Conservation (phyloP, 2,888 invertebrate species). For the Petrolisthes cinctipes region DNA sequence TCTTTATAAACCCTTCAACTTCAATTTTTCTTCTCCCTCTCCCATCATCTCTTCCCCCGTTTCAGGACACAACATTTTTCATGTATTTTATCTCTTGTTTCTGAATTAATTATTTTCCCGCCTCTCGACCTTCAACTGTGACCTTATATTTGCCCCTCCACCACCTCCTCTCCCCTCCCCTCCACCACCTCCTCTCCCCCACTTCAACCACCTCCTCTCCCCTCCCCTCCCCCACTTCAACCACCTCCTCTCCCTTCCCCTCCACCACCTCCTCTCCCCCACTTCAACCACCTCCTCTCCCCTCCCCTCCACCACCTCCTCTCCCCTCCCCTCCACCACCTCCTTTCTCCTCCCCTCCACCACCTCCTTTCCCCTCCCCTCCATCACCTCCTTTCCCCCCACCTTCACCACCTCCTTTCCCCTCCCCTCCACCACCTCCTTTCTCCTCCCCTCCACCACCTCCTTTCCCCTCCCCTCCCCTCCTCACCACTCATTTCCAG, state of each 20-base stretch:
- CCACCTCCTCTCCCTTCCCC: not conserved
- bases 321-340: conserved; percentile 15
- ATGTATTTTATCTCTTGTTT: no score
- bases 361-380: not conserved
- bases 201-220: not conserved
- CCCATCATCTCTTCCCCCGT: no score
- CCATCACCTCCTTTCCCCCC: not conserved
- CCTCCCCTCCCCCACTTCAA: not conserved
- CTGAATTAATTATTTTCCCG: no score
- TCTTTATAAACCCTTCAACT: no score
- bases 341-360: not conserved
- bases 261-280: not conserved
- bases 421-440: not conserved
- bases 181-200: no score
- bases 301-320: not conserved
- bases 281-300: not conserved
- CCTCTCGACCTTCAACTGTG: no score
- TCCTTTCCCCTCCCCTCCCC: not conserved
- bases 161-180: conserved; percentile 1
- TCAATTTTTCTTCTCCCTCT: no score
- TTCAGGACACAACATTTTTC: no score
- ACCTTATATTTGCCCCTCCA: no score
- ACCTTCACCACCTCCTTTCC: not conserved
- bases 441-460: not conserved
- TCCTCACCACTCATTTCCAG: not conserved